Evolutionary conservation across 1,140 invertebrate genomes (phyloP).

Genomic region (Amyelois transitella): DNA sequence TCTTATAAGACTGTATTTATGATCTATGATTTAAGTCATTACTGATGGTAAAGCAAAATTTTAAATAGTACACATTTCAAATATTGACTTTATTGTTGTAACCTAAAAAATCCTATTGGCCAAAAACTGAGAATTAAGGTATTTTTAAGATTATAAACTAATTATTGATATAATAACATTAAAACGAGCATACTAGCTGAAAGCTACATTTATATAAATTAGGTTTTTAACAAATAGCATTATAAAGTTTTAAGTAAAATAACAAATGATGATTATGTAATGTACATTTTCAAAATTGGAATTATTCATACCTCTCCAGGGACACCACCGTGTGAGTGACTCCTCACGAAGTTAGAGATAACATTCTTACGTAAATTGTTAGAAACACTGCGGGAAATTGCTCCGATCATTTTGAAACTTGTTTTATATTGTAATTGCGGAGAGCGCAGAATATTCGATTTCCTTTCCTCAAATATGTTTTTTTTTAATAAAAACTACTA

Average conservation of each 20-base stretch:
- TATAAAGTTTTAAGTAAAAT: not conserved
- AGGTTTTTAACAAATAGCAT: slow-evolving; percentile 12
- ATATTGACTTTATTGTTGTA: no score
- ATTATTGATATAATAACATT: not conserved
- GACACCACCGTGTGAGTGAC: slow-evolving; percentile 77
- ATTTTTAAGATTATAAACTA: no score
- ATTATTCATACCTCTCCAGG: slow-evolving; percentile 77
- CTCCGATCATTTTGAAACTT: slow-evolving; percentile 53
- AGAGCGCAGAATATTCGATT: slow-evolving; percentile 25
- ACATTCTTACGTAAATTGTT: slow-evolving; percentile 72
- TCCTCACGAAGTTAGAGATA: slow-evolving; percentile 75
- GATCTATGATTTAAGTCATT: no score
- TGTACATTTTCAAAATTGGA: slow-evolving; percentile 41
- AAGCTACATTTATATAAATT: slow-evolving; percentile 7
- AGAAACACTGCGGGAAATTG: slow-evolving; percentile 47
- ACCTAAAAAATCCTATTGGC: no score
- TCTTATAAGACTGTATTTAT: no score
- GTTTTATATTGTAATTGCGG: slow-evolving; percentile 2
- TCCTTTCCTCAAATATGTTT: slow-evolving; percentile 15
- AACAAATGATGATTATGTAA: slow-evolving; percentile 68
- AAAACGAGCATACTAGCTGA: not conserved
- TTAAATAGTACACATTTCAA: no score
- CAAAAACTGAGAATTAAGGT: no score
- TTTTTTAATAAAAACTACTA: slow-evolving; percentile 36
- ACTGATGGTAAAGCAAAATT: no score